A percentile compares a stretch with the other conserved stretches of the same genome.
These are phyloP conservation scores for Panorpa germanica DNA, from an alignment of 2,888 invertebrate genomes.

Conservation along the genomic window DNA sequence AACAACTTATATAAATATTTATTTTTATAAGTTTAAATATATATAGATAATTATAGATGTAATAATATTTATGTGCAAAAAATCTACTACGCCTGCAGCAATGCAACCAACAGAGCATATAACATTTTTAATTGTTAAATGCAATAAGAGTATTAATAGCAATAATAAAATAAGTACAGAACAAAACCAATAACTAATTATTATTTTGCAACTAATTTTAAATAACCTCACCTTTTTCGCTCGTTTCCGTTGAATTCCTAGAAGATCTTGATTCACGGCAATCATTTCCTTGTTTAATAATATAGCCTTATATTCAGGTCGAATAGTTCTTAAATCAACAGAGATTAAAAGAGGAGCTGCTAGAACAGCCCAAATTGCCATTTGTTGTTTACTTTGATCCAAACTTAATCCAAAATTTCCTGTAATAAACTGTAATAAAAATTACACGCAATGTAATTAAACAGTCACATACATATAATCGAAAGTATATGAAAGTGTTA, in stretches of 20 bases:
- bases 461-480: not conserved
- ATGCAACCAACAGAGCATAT: no score
- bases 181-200: no score
- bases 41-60: no score
- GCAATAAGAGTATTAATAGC: no score
- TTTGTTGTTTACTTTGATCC: slow-evolving; percentile 49
- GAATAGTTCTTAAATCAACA: slow-evolving; percentile 40
- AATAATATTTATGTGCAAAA: no score
- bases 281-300: slow-evolving; percentile 39
- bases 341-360: slow-evolving; percentile 58
- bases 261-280: slow-evolving; percentile 43
- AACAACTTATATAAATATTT: no score
- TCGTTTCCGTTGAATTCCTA: slow-evolving; percentile 41
- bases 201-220: no score
- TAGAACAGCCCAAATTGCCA: slow-evolving; percentile 56
- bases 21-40: no score
- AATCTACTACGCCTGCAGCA: no score
- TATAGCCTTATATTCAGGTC: slow-evolving; percentile 34
- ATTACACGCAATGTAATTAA: no score
- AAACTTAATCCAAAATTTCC: slow-evolving; percentile 43
- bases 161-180: no score
- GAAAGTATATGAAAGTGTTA: not conserved
- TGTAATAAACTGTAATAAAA: slow-evolving; percentile 26
- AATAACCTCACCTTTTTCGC: slow-evolving; percentile 23
- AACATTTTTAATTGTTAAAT: no score